phyloP scores from a whole-genome alignment of 2,113 vertebrate species.

The Lepus americanus region DNA sequence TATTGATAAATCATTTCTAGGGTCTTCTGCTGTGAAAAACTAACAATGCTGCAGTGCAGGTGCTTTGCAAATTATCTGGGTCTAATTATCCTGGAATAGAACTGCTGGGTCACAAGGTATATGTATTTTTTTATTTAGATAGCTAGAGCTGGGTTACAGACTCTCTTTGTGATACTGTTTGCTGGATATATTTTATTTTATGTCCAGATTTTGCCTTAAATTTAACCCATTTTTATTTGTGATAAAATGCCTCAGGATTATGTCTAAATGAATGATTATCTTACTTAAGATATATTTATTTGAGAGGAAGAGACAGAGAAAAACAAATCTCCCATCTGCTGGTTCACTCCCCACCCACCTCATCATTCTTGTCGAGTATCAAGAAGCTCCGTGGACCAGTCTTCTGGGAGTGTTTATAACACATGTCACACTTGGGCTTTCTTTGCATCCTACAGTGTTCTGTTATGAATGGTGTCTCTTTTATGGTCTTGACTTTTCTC shows the following conservation, averaged over 20 bases:
- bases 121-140: not conserved
- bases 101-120: not conserved
- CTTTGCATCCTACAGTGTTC: not conserved
- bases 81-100: not conserved
- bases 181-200: not conserved
- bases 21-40: not conserved
- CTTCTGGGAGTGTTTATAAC: not conserved
- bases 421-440: not conserved
- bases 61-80: not conserved
- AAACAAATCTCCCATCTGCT: too few species aligned
- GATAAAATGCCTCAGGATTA: not conserved
- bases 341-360: too few species aligned
- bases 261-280: too few species aligned
- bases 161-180: slow-evolving; percentile 14
- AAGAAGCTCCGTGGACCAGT: not conserved
- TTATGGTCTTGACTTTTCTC: not conserved
- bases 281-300: too few species aligned
- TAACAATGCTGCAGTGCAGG: not conserved
- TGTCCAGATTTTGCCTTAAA: slow-evolving; percentile 40
- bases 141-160: not conserved
- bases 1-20: slow-evolving; percentile 1
- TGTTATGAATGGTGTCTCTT: not conserved
- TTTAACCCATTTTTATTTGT: not conserved
- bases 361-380: not conserved
- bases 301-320: too few species aligned